Conservation (phyloP, 2,797 vertebrate genomes). For the Sebastiscus tertius region DNA sequence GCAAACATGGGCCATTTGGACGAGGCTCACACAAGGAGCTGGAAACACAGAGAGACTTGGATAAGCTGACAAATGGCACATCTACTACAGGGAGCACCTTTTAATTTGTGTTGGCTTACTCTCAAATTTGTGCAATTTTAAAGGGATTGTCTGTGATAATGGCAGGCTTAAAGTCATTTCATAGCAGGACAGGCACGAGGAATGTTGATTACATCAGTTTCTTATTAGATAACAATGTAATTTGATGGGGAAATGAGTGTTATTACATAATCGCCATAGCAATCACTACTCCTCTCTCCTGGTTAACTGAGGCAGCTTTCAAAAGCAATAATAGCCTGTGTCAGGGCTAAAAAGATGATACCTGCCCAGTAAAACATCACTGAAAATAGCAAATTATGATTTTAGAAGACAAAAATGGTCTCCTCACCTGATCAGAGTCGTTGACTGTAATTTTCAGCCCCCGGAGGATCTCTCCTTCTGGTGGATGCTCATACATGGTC, state of each 20-base stretch:
- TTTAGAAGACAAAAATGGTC: neutral
- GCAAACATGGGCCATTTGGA: conserved; percentile 44
- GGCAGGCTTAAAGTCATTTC: conserved; percentile 44
- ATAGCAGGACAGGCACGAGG: conserved; percentile 10
- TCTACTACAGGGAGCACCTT: conserved; percentile 39
- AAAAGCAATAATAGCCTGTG: neutral
- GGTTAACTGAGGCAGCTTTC: neutral
- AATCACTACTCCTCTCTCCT: neutral
- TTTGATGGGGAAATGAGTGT: conserved; percentile 23
- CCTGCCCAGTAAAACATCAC: neutral
- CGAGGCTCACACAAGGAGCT: conserved; percentile 26
- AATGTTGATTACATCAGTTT: conserved; percentile 26
- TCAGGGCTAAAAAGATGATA: neutral
- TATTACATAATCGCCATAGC: conserved; percentile 22
- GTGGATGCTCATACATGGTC: conserved; percentile 94
- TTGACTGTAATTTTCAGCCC: conserved; percentile 95
- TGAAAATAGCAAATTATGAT: neutral
- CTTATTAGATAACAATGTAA: conserved; percentile 49
- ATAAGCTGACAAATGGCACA: conserved; percentile 67
- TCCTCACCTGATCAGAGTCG: conserved; percentile 93
- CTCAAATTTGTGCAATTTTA: conserved; percentile 49
- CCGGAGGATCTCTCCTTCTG: conserved; percentile 94
- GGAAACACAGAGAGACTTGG: conserved; percentile 56
- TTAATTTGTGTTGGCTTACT: conserved; percentile 54
- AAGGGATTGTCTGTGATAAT: conserved; percentile 58